Percentiles rank a stretch among this genome's conserved stretches.
Evolutionary conservation across 1,140 invertebrate species (phyloP).

Genomic region (Aphis gossypii): DNA sequence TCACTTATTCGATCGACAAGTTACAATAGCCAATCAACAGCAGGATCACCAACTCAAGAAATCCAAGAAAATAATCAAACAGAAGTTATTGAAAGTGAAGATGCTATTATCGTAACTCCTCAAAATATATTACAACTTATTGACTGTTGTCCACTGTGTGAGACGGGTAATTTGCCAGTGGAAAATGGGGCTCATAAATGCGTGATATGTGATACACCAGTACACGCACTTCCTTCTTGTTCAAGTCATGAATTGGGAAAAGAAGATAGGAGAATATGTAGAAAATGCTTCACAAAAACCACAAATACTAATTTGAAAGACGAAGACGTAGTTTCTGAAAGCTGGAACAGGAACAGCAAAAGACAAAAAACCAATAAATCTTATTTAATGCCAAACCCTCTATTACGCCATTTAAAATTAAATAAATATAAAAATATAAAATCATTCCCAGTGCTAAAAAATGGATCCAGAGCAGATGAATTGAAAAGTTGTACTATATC

Average conservation of each 20-base stretch:
- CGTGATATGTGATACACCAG: not conserved
- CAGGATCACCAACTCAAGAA: not conserved
- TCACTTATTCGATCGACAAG: not conserved
- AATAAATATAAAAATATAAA: no score
- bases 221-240: not conserved
- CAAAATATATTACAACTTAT: not conserved
- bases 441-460: no score
- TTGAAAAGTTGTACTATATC: no score
- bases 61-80: not conserved
- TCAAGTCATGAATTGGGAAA: not conserved
- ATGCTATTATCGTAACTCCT: not conserved
- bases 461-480: no score
- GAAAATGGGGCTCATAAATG: not conserved
- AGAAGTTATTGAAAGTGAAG: not conserved
- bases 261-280: not conserved
- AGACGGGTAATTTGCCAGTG: not conserved
- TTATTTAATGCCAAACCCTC: not conserved
- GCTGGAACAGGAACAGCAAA: not conserved
- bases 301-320: not conserved
- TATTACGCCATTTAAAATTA: no score
- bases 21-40: not conserved
- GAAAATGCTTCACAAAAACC: not conserved
- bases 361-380: not conserved
- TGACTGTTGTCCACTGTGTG: not conserved
- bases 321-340: not conserved